phyloP scores from a whole-genome alignment of 2,797 vertebrate species.

The Pseudocheirus occidentalis region DNA sequence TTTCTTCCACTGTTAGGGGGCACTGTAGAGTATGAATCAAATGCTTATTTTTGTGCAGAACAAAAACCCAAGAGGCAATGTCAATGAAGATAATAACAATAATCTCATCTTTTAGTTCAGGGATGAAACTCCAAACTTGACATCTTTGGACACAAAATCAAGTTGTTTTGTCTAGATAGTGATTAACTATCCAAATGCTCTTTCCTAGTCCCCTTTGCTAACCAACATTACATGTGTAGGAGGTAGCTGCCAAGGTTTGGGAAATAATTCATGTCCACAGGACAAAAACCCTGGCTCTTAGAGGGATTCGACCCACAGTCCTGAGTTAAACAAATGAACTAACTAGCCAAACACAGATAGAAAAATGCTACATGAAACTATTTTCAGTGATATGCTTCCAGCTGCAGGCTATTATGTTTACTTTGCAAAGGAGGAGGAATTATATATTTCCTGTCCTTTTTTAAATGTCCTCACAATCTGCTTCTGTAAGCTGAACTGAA shows the following conservation, averaged over 20 bases:
- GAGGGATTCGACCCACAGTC: not conserved
- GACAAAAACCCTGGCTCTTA: not conserved
- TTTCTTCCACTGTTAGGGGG: not conserved
- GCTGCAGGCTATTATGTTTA: slow-evolving; percentile 19
- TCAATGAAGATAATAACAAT: not conserved
- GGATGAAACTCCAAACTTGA: not conserved
- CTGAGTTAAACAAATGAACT: not conserved
- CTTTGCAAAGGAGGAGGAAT: not conserved
- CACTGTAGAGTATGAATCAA: not conserved
- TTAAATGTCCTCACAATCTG: not conserved
- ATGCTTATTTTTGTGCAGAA: too few relatives aligned
- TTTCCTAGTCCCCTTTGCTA: not conserved
- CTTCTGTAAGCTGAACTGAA: slow-evolving; percentile 27
- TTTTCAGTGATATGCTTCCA: not conserved
- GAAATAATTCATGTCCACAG: not conserved
- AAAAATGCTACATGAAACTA: not conserved
- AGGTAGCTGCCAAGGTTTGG: slow-evolving; percentile 5
- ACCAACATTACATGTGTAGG: not conserved
- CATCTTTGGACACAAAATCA: not conserved
- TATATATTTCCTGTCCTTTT: slow-evolving; percentile 29
- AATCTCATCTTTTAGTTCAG: not conserved
- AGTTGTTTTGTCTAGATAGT: not conserved
- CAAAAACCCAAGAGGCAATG: not conserved
- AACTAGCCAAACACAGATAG: not conserved
- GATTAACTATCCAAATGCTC: slow-evolving; percentile 8